Percentiles rank a stretch among this genome's conserved stretches.
These are phyloP conservation scores for Cheirogaleus medius DNA, from an alignment of 2,113 vertebrate species.

Conservation along the genomic window DNA sequence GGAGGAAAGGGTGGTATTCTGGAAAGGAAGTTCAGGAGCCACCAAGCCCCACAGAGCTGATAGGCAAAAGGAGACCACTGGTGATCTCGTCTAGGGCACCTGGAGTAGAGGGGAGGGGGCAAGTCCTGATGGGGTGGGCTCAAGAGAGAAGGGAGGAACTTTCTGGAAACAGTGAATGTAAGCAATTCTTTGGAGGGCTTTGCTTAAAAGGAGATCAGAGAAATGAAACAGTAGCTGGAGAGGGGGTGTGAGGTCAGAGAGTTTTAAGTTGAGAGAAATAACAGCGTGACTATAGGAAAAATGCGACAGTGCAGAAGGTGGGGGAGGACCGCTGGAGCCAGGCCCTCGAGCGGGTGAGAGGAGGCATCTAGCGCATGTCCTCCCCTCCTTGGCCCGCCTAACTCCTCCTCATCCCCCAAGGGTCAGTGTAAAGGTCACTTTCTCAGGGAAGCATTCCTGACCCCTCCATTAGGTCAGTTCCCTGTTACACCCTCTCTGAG, in stretches of 20 bases:
- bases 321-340: neutral
- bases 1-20: neutral
- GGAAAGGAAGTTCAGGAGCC: neutral
- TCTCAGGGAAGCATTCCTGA: slow-evolving; percentile 70
- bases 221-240: slow-evolving; percentile 13
- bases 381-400: neutral
- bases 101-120: too few species aligned
- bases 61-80: neutral
- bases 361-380: neutral
- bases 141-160: neutral
- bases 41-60: neutral
- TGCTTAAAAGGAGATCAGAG: neutral
- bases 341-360: neutral
- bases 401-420: slow-evolving; percentile 27
- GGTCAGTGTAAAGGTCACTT: slow-evolving; percentile 65
- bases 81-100: neutral
- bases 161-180: neutral
- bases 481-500: neutral
- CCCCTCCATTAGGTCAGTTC: slow-evolving; percentile 34
- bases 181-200: neutral
- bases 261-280: neutral
- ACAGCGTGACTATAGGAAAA: neutral
- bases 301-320: neutral
- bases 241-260: neutral
- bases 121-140: neutral